Conservation (phyloP, 1,140 invertebrate species). For the Magallana gigas region DNA sequence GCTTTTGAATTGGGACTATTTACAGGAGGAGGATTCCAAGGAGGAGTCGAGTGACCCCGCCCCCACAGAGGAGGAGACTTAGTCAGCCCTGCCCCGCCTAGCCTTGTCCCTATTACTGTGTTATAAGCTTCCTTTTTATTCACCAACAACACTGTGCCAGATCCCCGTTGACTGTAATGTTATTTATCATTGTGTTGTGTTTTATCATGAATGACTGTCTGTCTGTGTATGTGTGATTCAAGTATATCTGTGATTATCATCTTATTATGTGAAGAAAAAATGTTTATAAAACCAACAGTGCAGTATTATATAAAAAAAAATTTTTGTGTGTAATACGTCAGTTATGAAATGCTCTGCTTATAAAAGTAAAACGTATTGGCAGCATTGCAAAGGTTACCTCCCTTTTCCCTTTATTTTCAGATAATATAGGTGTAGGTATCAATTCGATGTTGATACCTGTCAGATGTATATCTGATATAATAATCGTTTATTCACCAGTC, state of each 20-base stretch:
- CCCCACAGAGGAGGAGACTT: conserved; percentile 13
- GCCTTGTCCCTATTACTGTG: background rate
- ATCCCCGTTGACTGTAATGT: background rate
- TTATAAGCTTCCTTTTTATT: background rate
- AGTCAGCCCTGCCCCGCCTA: background rate
- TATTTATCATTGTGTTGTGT: background rate
- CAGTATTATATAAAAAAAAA: no score
- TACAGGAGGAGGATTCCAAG: conserved; percentile 2
- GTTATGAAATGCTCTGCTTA: no score
- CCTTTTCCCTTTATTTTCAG: no score
- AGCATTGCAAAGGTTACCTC: no score
- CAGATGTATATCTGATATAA: no score
- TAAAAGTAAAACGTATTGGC: no score
- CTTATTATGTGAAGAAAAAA: background rate
- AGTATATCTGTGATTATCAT: background rate
- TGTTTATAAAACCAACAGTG: no score
- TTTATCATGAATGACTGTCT: conserved; percentile 1
- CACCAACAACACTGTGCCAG: background rate
- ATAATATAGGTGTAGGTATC: no score
- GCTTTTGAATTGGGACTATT: no score
- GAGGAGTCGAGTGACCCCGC: conserved; percentile 9
- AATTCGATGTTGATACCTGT: no score
- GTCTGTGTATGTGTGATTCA: background rate
- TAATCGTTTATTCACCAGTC: no score
- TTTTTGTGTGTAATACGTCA: background rate